Percentiles rank a stretch among this genome's conserved stretches.
Conservation (phyloP, 2,113 vertebrate genomes). For the Atherinomorus stipes region DNA sequence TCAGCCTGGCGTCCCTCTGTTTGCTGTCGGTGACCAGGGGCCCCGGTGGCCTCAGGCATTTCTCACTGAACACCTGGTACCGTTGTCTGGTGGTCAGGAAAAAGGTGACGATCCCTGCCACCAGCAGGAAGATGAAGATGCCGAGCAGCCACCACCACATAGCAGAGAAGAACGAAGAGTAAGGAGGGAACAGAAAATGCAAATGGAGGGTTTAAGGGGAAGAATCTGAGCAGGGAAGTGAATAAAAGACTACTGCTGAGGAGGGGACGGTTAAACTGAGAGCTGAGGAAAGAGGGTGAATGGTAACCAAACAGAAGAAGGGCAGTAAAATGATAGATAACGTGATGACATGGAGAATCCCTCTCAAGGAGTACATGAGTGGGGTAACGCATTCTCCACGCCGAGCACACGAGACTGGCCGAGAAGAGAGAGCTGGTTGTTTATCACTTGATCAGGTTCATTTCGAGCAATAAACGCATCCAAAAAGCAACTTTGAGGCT, state of each 20-base stretch:
- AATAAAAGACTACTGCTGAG: neutral
- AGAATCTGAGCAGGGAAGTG: too few relatives aligned
- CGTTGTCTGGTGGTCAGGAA: constrained; percentile 38
- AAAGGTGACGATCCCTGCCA: constrained; percentile 10
- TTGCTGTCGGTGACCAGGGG: constrained; percentile 73
- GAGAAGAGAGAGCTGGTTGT: constrained; percentile 48
- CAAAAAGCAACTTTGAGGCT: constrained; percentile 1
- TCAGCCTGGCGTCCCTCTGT: constrained; percentile 81
- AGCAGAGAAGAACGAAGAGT: neutral
- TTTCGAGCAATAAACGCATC: neutral
- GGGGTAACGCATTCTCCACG: constrained; percentile 39
- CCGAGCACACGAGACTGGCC: constrained; percentile 33
- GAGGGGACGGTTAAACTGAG: neutral
- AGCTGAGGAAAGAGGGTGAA: constrained; percentile 1
- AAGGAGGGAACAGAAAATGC: too few relatives aligned
- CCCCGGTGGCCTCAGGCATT: constrained; percentile 56
- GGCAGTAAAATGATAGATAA: neutral
- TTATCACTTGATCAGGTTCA: neutral
- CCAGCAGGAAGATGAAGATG: constrained; percentile 25
- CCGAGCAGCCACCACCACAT: constrained; percentile 71
- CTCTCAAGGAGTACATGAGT: neutral
- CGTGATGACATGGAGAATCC: constrained; percentile 35
- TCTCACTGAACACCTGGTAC: constrained; percentile 74
- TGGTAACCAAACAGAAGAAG: neutral
- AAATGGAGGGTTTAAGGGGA: too few relatives aligned